Conservation (phyloP, 35 echinoderm and acorn worm genomes). For the Heliocidaris erythrogramma region DNA sequence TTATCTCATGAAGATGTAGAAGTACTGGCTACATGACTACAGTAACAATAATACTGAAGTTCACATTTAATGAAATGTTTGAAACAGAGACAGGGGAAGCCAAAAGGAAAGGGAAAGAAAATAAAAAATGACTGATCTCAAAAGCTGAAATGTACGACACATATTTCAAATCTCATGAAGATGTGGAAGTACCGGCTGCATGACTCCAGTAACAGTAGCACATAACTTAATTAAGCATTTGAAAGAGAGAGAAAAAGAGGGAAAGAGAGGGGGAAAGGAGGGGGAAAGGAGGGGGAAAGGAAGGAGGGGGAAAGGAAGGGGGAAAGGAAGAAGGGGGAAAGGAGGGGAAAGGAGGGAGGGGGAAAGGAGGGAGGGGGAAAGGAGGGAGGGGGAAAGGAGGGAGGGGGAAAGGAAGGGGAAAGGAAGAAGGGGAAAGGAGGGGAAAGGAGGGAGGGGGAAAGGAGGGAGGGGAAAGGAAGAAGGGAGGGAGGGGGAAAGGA, state of each 20-base stretch:
- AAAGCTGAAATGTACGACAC: too few relatives aligned
- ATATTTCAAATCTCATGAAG: background rate
- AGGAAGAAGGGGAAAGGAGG: background rate
- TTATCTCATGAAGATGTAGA: too few relatives aligned
- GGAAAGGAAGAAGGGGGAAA: background rate
- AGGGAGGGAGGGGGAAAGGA: background rate
- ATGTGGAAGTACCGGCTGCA: background rate
- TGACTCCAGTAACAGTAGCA: background rate
- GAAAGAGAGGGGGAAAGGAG: too few relatives aligned
- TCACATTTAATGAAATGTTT: too few relatives aligned
- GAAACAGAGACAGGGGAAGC: too few relatives aligned
- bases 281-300: background rate
- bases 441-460: background rate
- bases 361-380: background rate
- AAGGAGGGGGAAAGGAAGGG: background rate
- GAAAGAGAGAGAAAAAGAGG: background rate
- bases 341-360: background rate
- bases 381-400: background rate
- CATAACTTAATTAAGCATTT: too few relatives aligned
- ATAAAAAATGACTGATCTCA: too few relatives aligned
- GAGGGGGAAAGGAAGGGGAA: background rate
- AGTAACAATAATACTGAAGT: too few relatives aligned
- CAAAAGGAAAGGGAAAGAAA: too few relatives aligned
- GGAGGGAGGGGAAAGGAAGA: background rate
- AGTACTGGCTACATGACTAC: too few relatives aligned